Evolutionary conservation across 2,113 vertebrate species (phyloP).

Genomic region (Nesoenas mayeri): DNA sequence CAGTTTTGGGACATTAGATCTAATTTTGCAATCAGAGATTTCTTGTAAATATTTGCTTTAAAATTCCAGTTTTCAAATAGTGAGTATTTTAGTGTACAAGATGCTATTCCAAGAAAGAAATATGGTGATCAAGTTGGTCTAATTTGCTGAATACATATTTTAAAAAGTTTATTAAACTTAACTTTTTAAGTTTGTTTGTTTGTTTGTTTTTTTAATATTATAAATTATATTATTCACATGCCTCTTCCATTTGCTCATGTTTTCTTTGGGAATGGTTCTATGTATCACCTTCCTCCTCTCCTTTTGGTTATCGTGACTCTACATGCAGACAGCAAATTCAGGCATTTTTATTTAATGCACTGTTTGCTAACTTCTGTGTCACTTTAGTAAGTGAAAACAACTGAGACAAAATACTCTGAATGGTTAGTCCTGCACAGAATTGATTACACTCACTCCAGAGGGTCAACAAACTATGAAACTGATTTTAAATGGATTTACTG

Average conservation of each 20-base stretch:
- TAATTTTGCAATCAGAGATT: neutral
- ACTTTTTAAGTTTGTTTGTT: neutral
- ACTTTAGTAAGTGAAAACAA: neutral
- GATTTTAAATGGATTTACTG: neutral
- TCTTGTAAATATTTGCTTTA: neutral
- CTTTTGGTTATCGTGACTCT: neutral
- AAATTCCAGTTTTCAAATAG: neutral
- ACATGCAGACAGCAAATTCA: neutral
- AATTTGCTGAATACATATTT: neutral
- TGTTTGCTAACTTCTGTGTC: neutral
- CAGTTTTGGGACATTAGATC: neutral
- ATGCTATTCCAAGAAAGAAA: neutral
- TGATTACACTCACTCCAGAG: neutral
- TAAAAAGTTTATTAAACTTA: fast-evolving
- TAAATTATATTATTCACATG: neutral
- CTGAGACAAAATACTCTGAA: neutral
- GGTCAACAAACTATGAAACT: neutral
- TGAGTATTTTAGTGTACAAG: neutral
- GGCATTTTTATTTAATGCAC: neutral
- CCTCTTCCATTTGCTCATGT: neutral
- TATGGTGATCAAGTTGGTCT: neutral
- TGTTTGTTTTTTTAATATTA: neutral
- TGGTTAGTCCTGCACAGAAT: neutral
- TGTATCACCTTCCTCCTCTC: neutral
- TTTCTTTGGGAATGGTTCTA: neutral